Base-by-base conservation (phyloP, 2,888 invertebrate genomes). In the Drosophila meridiana region DNA sequence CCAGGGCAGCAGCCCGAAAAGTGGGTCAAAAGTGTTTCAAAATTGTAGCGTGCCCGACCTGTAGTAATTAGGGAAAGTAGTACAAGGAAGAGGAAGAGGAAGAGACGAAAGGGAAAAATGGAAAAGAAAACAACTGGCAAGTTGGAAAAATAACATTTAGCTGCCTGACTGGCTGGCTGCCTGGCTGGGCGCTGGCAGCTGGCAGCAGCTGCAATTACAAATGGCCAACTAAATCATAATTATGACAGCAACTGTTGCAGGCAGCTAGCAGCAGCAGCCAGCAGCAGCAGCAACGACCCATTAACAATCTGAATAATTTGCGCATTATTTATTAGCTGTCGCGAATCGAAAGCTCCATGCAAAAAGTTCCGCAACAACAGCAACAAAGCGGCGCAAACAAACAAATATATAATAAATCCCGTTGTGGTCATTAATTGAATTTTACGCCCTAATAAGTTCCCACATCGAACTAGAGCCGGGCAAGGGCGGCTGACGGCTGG, bases 221-320 rank as follows among this genome's bases (percentile, higher is more conserved):
- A 66, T 74, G 63, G 56, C 63, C 67, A 87, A 74, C 83, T 84
- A 84, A 84, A 84, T 84, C 87, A 84, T 84, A 84, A 80, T 74
- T 76, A 72, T 78, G 84, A 76, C 87, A 80, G 80, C 84, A 69
- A 81, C 75, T 82, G 83, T 81, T 77, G 71, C 68, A 68, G 53
- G 55, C 68, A 76, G 28, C 78, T 20, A 38, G 1, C 38, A 38
- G 38, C 38, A 38, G 13, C 65, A 69, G 14, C 69, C 63, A 69
- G 30, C 62, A 65, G 34, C 75, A 62, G 53, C 64, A 45, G 47
- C 60, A 65, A 53, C 53, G 43, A 32, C 72, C 86, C 83, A 83
- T 83, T 81, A 86, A 78, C 82, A 83, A 83, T 66, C 75, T 72
- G 71, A 82, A 86, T 83, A 73, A 86, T 79, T 80, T 83, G 69